Evolutionary conservation across 2,797 vertebrate genomes (phyloP).

Genomic region (Sarcophilus harrisii): DNA sequence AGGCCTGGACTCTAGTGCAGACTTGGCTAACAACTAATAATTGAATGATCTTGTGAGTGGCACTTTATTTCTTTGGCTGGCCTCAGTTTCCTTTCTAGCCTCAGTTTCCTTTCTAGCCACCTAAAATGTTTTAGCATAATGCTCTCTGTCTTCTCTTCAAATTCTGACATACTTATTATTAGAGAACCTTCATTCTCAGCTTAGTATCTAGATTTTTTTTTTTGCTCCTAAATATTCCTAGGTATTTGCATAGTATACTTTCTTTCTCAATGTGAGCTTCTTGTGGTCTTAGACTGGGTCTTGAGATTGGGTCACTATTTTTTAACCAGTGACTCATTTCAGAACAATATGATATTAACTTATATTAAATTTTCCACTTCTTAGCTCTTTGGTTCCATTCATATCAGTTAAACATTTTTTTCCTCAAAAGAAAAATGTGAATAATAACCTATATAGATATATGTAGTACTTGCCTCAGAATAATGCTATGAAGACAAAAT

Average conservation of each 20-base stretch:
- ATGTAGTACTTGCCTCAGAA: background rate
- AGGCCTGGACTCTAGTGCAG: constrained; percentile 26
- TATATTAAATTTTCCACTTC: background rate
- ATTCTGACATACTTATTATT: background rate
- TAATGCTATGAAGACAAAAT: background rate
- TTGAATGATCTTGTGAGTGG: constrained; percentile 31
- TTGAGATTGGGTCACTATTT: background rate
- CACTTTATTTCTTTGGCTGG: constrained; percentile 31
- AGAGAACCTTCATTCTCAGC: background rate
- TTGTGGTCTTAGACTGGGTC: background rate
- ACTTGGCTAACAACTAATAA: constrained; percentile 24
- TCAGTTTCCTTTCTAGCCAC: background rate
- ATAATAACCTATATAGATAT: background rate
- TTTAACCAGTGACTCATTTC: background rate
- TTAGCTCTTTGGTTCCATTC: background rate
- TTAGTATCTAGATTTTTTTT: background rate
- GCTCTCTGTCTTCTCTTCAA: background rate
- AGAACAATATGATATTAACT: background rate
- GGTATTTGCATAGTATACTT: background rate
- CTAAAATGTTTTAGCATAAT: background rate
- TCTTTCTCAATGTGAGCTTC: background rate
- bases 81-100: background rate
- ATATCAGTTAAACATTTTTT: background rate
- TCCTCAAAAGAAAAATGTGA: background rate
- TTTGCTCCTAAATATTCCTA: background rate